phyloP scores from a whole-genome alignment of 1,140 invertebrate genomes.

The Scaptomyza graminum region DNA sequence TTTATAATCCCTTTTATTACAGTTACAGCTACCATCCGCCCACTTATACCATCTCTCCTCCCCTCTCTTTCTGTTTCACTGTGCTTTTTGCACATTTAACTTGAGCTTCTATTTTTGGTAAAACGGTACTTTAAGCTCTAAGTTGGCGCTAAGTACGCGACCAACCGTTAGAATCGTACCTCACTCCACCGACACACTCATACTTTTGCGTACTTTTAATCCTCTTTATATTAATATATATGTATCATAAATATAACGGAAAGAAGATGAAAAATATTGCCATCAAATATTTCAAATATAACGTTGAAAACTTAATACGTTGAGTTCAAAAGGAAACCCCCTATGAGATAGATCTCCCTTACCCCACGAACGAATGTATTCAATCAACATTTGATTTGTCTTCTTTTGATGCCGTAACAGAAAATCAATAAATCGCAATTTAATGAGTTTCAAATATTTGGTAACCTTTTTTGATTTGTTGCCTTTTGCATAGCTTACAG shows the following conservation, averaged over 20 bases:
- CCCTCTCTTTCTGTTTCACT: not conserved
- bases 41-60: not conserved
- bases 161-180: no score
- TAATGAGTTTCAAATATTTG: conserved; percentile 76
- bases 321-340: not conserved
- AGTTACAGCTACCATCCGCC: not conserved
- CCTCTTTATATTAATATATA: conserved; percentile 8
- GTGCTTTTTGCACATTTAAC: not conserved
- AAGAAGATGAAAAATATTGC: not conserved
- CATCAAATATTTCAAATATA: conserved; percentile 33
- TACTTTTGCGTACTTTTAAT: conserved; percentile 20
- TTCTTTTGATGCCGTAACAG: conserved; percentile 46
- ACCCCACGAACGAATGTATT: conserved; percentile 1
- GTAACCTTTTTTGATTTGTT: not conserved
- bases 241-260: no score
- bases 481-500: no score
- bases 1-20: conserved; percentile 7
- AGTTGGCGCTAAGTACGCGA: not conserved
- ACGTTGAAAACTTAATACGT: conserved; percentile 32
- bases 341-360: not conserved
- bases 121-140: conserved; percentile 2
- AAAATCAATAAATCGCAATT: conserved; percentile 76
- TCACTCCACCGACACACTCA: not conserved
- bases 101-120: conserved; percentile 26
- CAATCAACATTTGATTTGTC: conserved; percentile 38